Base-by-base conservation (phyloP, 2,888 invertebrate genomes). In the Sinotaia quadrata region DNA sequence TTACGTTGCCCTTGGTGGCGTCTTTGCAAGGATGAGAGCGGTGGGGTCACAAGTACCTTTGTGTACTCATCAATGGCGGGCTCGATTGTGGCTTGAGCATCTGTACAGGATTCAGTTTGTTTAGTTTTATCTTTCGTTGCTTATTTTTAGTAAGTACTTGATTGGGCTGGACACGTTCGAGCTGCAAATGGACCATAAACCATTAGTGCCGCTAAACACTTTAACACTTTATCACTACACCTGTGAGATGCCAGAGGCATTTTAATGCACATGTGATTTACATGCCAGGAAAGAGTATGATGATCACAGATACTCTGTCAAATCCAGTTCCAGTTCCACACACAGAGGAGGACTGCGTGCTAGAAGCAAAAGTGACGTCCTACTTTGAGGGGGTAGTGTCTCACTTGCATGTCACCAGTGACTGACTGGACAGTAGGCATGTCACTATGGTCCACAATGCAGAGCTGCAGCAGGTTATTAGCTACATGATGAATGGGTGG, bases 131-230 rank as follows among this genome's bases (percentile, higher is more conserved):
- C 24, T 21, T 51, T 51, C 51, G 51, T 24, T 56, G 15, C 49
- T 31, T 56, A 21, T 4, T 4, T 66, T 66, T n/a, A 18, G 31
- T 1, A 34, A 36, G 7, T 66, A 57, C 31, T 24, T 66, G 8
- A 37, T 57, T 1, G 65, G 65, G 1, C 56, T 66, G 0, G 44
- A 56, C 2, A 18, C 2, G 1, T 66, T 57, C 34, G 12, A 21
- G 24, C 57, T 47, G 2, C 10, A 66, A 34, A 66, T 49, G 2
- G 65, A 66, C 31, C 65, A 66, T n/a, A 65, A 65, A 34, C 57
- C 47, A 12, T 29, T 65, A 15, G 56, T 65, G 8, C 54, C 56
- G 2, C 31, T 65, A 1, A 56, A 56, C 27, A 29, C 31, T 21
- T 8, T 44, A 65, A 21, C 44, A 65, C 18, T 3, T 65, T 15